Conservation (phyloP, 2,888 invertebrate species). For the Drosophila monieri region DNA sequence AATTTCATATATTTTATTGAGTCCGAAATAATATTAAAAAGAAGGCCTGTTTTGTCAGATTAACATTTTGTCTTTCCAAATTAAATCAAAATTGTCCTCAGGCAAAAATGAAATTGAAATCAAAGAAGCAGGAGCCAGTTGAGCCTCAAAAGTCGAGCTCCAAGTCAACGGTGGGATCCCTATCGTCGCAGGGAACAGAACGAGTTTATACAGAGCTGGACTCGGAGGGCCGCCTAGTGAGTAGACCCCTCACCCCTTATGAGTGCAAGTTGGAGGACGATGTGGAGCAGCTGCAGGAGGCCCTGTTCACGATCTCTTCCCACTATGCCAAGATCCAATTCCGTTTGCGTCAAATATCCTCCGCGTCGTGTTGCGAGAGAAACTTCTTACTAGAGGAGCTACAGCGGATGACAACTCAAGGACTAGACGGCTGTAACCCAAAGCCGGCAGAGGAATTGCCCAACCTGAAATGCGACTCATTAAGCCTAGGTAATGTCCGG, state of each 20-base stretch:
- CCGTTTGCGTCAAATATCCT: constrained; percentile 72
- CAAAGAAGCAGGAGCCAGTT: not conserved
- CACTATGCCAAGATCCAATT: constrained; percentile 80
- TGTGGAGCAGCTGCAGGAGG: constrained; percentile 68
- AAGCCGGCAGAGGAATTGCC: constrained; percentile 55
- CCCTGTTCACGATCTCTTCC: constrained; percentile 71
- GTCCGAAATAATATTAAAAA: not conserved
- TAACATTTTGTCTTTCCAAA: not conserved
- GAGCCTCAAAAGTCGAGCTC: not conserved
- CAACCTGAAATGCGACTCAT: constrained; percentile 55
- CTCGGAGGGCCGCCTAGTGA: constrained; percentile 28
- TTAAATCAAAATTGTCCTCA: not conserved
- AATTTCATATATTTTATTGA: not conserved
- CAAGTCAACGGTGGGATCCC: not conserved
- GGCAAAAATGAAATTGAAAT: not conserved
- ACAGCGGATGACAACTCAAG: constrained; percentile 57
- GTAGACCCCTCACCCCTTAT: constrained; percentile 58
- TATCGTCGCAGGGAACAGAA: not conserved
- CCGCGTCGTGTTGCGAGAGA: constrained; percentile 59
- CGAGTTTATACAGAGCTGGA: constrained; percentile 56
- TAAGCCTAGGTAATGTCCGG: constrained; percentile 64
- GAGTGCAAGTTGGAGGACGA: constrained; percentile 71
- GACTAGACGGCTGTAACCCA: constrained; percentile 38
- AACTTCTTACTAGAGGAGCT: constrained; percentile 65
- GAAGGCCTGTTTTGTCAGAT: not conserved